phyloP scores from a whole-genome alignment of 2,113 vertebrate genomes.

The Sinocyclocheilus grahami region DNA sequence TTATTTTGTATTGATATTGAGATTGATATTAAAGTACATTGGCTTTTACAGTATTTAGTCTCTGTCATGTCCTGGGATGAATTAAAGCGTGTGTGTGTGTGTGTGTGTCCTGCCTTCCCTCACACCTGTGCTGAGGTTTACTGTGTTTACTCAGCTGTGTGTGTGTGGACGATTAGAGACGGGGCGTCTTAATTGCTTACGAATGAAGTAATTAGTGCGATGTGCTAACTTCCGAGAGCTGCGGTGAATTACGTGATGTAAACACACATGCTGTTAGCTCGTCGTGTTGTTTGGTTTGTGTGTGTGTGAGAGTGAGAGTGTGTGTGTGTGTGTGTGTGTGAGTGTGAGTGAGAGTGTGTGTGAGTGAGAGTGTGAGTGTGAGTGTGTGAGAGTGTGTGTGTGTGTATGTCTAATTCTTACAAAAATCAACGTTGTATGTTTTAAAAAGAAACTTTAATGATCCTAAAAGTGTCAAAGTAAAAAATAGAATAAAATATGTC shows the following conservation, averaged over 20 bases:
- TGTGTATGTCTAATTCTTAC: neutral
- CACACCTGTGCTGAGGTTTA: constrained; percentile 21
- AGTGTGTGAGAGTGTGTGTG: too few relatives aligned
- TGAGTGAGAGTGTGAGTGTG: too few relatives aligned
- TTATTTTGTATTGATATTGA: neutral
- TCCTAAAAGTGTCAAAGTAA: neutral
- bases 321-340: too few relatives aligned
- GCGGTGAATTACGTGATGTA: constrained; percentile 66
- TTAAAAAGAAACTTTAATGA: neutral
- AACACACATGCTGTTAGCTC: constrained; percentile 61
- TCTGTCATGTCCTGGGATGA: neutral
- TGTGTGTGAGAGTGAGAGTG: neutral
- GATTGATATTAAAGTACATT: neutral
- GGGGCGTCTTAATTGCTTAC: constrained; percentile 69
- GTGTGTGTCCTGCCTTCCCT: neutral
- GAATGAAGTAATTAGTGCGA: constrained; percentile 72
- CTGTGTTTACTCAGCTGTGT: constrained; percentile 71
- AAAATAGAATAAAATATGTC: neutral
- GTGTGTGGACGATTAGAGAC: constrained; percentile 65
- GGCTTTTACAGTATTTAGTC: neutral
- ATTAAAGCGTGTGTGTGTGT: constrained; percentile 2
- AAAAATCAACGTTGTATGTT: neutral
- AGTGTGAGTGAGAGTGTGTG: too few relatives aligned
- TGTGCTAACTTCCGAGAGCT: constrained; percentile 40
- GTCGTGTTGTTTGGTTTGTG: constrained; percentile 33